Evolutionary conservation across 2,888 invertebrate genomes (phyloP).

Genomic region (Machimus rusticus): DNA sequence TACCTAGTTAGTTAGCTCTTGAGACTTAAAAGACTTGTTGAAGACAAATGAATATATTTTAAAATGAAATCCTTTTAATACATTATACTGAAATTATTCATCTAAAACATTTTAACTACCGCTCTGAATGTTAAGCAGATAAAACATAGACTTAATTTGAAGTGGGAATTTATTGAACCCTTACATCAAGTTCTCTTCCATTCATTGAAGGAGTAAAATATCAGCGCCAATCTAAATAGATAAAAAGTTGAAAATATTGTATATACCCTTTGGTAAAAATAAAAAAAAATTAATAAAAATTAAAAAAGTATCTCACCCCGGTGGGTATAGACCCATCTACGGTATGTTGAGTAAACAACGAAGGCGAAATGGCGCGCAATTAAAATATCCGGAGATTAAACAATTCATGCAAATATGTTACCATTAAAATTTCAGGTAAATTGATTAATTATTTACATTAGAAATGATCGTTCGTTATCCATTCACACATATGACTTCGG

Average conservation of each 20-base stretch:
- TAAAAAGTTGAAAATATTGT: background rate
- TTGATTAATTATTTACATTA: background rate
- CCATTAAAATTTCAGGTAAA: background rate
- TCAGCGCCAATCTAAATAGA: background rate
- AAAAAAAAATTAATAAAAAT: background rate
- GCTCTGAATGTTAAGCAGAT: background rate
- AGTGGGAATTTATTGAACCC: background rate
- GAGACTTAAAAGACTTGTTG: too few species aligned
- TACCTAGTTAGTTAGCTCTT: too few species aligned
- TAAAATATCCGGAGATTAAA: background rate
- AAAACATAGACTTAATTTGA: background rate
- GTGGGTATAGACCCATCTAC: background rate
- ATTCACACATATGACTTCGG: background rate
- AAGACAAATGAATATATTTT: too few species aligned
- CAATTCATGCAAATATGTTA: background rate
- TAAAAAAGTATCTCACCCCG: background rate
- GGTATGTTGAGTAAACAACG: background rate
- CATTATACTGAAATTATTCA: background rate
- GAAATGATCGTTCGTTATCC: background rate
- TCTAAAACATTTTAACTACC: background rate
- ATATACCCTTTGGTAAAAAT: background rate
- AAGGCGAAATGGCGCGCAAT: background rate
- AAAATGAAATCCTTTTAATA: background rate
- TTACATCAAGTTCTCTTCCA: background rate
- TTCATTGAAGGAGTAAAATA: background rate